These are phyloP conservation scores for Typhlichthys subterraneus DNA, from an alignment of 2,797 vertebrate species.

Conservation along the genomic window DNA sequence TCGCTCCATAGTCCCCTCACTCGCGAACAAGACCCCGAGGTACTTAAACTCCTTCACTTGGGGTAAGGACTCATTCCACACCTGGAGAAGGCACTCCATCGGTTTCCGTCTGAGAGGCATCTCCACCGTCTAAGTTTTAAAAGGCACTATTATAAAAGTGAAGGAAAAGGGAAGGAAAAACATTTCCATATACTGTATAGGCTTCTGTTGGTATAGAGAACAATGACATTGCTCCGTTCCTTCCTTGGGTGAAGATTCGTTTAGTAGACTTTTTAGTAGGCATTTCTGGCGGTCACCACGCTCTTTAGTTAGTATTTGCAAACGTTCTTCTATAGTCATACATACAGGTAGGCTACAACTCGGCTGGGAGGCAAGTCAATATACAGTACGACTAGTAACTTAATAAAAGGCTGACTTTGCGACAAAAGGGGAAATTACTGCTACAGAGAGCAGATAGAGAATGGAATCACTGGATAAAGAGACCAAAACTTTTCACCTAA, in stretches of 20 bases:
- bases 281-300: constrained; percentile 42
- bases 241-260: constrained; percentile 50
- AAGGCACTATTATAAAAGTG: constrained; percentile 11
- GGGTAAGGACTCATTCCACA: too few relatives aligned
- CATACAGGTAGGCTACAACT: constrained; percentile 59
- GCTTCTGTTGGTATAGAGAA: constrained; percentile 5
- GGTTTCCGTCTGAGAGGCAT: too few relatives aligned
- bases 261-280: constrained; percentile 32
- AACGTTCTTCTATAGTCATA: constrained; percentile 45
- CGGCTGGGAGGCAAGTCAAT: constrained; percentile 62
- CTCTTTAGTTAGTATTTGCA: constrained; percentile 62
- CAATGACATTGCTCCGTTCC: constrained; percentile 21
- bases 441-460: constrained; percentile 4
- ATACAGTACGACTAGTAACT: constrained; percentile 51
- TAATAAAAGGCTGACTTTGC: constrained; percentile 42
- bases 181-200: too few relatives aligned
- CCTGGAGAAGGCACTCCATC: too few relatives aligned
- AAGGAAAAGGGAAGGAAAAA: background rate
- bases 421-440: constrained; percentile 20
- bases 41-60: too few relatives aligned
- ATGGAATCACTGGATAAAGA: constrained; percentile 9
- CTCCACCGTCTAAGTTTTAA: too few relatives aligned
- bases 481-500: constrained; percentile 8
- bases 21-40: too few relatives aligned
- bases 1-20: too few relatives aligned